Base-by-base conservation (phyloP, 2,113 vertebrate species). In the Rhinoderma darwinii region DNA sequence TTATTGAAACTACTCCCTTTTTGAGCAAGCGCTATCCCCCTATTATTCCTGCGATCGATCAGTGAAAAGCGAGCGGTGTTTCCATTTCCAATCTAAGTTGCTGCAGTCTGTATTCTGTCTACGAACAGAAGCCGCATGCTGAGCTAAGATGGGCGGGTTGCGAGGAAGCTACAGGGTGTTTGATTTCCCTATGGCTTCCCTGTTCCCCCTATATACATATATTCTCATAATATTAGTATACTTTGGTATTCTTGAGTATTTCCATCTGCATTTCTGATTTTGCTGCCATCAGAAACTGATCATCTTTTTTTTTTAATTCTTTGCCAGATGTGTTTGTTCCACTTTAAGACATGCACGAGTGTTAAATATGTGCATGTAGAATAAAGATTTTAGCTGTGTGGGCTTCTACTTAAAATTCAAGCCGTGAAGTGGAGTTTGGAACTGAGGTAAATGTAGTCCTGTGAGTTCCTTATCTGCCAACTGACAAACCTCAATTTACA, bases 401-500 rank as follows among this genome's bases (percentile, higher is more conserved):
- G 82, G 82, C 47, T 54, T 59, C 68, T 74, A 37, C 82, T 84
- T 84, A 84, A 56, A 51, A 84, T 84, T 84, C 82, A 73, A 72
- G 27, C 50, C 43, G 14, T 74, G 68, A 84, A 84, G 82, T 72
- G 30, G 44, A 56, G 82, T 74, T 84, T 51, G 68, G 82, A 84
- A 56, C 66, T 35, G 50, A 84, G 68, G 68, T 84, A 84, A 84
- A 73, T 56, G 82, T 72, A 84, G 66, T 73, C 66, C 68, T 56
- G 50, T 74, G 66, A 56, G 82, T 74, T 84, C 82, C 82, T 84
- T 84, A 84, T 84, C 82, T 84, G 82, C 82, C 68, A 56, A 39
- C 82, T 84, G 82, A 84, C 68, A 84, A 83, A 84, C 66, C 82
- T 51, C 82, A 83, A 83, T 84, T 70, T 74, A 84, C 66, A 73